Base-by-base conservation (phyloP, 2,888 invertebrate species). In the Drosophila hamatofila region DNA sequence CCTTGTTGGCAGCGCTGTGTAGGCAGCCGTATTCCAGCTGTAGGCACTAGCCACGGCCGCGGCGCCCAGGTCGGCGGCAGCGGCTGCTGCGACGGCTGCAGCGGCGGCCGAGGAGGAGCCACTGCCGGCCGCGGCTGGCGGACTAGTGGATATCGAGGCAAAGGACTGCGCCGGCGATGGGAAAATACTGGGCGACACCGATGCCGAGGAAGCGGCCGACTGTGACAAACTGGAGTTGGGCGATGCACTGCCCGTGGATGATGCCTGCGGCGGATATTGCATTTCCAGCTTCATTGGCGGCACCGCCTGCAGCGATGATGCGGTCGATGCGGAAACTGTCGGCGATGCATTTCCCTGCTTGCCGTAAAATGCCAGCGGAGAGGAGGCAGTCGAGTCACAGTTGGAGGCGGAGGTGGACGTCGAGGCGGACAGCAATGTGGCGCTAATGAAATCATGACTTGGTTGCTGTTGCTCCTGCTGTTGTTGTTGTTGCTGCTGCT, bases 181-280 rank as follows among this genome's bases (percentile, higher is more conserved):
- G 58, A 92, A 92, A 59, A 92, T 91, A 73, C 91, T 91, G 37
- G 93, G 93, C 57, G 93, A 93, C 35, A 92, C 92, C 33, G 92
- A 92, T 48, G 93, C 92, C 55, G 93, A 93, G 16, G 92, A 89
- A 21, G 90, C 85, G 9, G 92, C 90, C 60, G 92, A 91, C n/a
- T 91, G 92, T n/a, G 77, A 77, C 54, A 91, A 85, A 65, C 91
- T 93, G 3, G 92, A 92, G 55, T 91, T 91, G 9, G 92, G 91
- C 49, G 92, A 92, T 23, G 87, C 90, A 27, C 93, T 93, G 57
- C 93, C 93, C 18, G 92, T 92, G 21, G 93, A 93, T 48, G 93
- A 92, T 51, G 92, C 83, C 80, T 92, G 93, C 54, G 92, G 90
- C 77, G 93, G 93, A 89, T 93, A 93, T 84, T 92, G 92, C 77